phyloP scores from a whole-genome alignment of 2,797 vertebrate species.

The Clarias pachynema region DNA sequence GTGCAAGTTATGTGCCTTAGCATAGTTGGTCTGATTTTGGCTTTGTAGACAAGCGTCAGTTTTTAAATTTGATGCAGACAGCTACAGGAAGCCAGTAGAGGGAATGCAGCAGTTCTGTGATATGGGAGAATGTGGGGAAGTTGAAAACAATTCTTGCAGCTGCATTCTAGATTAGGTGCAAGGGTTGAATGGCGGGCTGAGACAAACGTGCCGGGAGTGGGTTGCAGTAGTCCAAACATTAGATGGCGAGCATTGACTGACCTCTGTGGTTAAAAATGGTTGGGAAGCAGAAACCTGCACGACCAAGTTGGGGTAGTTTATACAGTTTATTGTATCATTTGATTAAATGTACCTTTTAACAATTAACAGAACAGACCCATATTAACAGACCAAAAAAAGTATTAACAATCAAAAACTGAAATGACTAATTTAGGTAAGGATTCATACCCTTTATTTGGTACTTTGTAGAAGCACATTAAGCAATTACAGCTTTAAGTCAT shows the following conservation, averaged over 20 bases:
- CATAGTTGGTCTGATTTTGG: not conserved
- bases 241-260: not conserved
- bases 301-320: not conserved
- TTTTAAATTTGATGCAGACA: not conserved
- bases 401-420: not conserved
- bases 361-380: not conserved
- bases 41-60: not conserved
- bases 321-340: not conserved
- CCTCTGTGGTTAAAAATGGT: not conserved
- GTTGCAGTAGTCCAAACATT: not conserved
- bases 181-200: not conserved
- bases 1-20: not conserved
- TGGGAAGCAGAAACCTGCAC: not conserved
- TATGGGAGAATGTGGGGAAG: slow-evolving; percentile 5
- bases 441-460: not conserved
- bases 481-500: not conserved
- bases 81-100: not conserved
- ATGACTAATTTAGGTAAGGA: not conserved
- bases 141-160: not conserved
- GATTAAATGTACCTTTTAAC: not conserved
- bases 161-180: not conserved
- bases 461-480: not conserved
- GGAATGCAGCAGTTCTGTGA: not conserved
- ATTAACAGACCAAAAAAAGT: not conserved
- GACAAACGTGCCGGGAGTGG: not conserved